phyloP scores from a whole-genome alignment of 2,888 invertebrate species.

The Amblyjoppa fuscipennis region DNA sequence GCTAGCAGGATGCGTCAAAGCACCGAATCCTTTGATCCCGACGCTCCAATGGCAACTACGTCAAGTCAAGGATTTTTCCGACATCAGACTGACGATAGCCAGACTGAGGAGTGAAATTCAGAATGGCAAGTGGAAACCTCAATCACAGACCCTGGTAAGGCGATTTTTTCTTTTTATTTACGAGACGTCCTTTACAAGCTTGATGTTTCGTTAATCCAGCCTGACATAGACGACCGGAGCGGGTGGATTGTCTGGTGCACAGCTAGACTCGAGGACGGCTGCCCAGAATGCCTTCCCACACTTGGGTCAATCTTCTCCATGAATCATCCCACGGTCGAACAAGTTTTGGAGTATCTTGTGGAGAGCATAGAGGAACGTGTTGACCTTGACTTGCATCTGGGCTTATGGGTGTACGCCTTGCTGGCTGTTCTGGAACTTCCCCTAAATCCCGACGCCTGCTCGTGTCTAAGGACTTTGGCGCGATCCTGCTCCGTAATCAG shows the following conservation, averaged over 20 bases:
- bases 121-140: conserved; percentile 68
- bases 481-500: conserved; percentile 88
- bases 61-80: conserved; percentile 90
- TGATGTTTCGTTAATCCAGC: conserved; percentile 79
- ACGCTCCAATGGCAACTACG: conserved; percentile 89
- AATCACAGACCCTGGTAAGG: conserved; percentile 61
- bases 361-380: conserved; percentile 85
- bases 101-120: conserved; percentile 77
- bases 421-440: conserved; percentile 89
- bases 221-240: conserved; percentile 83
- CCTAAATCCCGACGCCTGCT: conserved; percentile 89
- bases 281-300: conserved; percentile 71
- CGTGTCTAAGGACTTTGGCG: conserved; percentile 88
- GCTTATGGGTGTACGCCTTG: conserved; percentile 91
- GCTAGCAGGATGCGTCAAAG: conserved; percentile 85
- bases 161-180: not conserved
- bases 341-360: conserved; percentile 86
- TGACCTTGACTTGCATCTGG: conserved; percentile 86
- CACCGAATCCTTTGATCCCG: conserved; percentile 85
- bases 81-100: conserved; percentile 87
- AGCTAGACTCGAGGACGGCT: conserved; percentile 70
- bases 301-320: conserved; percentile 84
- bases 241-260: conserved; percentile 86
- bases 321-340: conserved; percentile 85
- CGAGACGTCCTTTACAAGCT: not conserved